Evolutionary conservation across 1,140 invertebrate species (phyloP), one percentile per base, ranked within the genome.

Genomic region (Daktulosphaira vitifoliae): DNA sequence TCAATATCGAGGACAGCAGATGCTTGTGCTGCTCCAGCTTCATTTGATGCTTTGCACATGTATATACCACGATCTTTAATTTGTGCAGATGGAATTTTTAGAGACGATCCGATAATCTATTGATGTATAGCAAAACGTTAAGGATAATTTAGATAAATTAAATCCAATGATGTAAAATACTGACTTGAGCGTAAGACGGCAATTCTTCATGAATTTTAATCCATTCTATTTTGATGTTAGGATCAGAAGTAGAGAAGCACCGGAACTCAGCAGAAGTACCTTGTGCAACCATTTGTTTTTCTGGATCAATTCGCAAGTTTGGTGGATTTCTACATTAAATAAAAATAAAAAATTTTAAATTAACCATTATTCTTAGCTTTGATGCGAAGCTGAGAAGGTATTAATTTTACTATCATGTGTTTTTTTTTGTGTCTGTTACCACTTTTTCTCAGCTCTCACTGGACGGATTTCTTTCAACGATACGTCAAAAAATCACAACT

Each of bases 1-100:
- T 92, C 90, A 69, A 97, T 86, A 75, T 92, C 88, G 39, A 96
- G 79, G 69, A 83, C 81, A 1, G 86, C 82, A 65, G 83, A 85
- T n/a, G 80, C 80, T 70, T 86, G 82, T 44, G 80, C 78, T 1
- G 79, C 78, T 46, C 73, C 77, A 15, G 79, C 80, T 80, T 52
- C 69, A 18, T 81, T 85, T 25, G 78, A 77, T 2, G 82, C 87
- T 11, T 80, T 78, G 70, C 90, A 95, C 7, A 87, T 73, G 71
- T 93, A 95, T 9, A 85, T 77, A 23, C 90, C 92, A 49, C 87
- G 77, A 74, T 96, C 92, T 15, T 78, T 78, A 23, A 89, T 79
- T 69, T 82, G 81, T 0, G 84, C 82, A 66, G 85, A 82, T 1
- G 76, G 77, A 62, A 96, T 88, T 48, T 82, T 78, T 20, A 95